Conservation (phyloP, 2,113 vertebrate genomes). For the Apodemus speciosus region DNA sequence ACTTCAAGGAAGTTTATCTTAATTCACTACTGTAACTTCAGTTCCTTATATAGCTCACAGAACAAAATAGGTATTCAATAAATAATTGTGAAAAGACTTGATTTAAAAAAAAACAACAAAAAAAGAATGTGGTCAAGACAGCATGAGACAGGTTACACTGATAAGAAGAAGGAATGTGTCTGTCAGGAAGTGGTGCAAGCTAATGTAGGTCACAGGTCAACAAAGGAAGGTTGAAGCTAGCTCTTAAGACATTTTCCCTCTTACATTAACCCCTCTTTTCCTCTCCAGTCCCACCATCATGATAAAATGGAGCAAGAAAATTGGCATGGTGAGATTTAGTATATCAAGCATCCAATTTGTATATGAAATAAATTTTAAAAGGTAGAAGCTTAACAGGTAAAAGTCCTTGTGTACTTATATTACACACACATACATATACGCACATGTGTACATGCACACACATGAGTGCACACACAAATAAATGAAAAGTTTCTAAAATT, state of each 20-base stretch:
- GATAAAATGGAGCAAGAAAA: constrained; percentile 36
- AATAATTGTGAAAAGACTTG: constrained; percentile 7
- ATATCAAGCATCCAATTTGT: not conserved
- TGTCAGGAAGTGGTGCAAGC: not conserved
- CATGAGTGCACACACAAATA: too few relatives aligned
- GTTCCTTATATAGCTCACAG: not conserved
- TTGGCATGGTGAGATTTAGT: not conserved
- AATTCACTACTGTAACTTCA: not conserved
- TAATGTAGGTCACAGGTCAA: constrained; percentile 28
- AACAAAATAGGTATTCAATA: not conserved
- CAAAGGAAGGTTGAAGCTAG: not conserved
- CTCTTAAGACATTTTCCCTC: not conserved
- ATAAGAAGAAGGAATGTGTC: not conserved
- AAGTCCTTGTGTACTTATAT: not conserved
- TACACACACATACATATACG: not conserved
- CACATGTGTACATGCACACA: too few relatives aligned
- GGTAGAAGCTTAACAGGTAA: not conserved
- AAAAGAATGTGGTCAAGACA: not conserved
- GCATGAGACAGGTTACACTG: not conserved
- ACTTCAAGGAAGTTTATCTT: constrained; percentile 16
- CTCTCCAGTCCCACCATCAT: not conserved
- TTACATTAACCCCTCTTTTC: constrained; percentile 20
- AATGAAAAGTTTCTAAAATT: constrained; percentile 11
- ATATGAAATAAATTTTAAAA: not conserved
- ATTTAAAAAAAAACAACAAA: not conserved